These are phyloP conservation scores for Adelosebastes latens DNA, from an alignment of 2,797 vertebrate genomes.

Conservation along the genomic window DNA sequence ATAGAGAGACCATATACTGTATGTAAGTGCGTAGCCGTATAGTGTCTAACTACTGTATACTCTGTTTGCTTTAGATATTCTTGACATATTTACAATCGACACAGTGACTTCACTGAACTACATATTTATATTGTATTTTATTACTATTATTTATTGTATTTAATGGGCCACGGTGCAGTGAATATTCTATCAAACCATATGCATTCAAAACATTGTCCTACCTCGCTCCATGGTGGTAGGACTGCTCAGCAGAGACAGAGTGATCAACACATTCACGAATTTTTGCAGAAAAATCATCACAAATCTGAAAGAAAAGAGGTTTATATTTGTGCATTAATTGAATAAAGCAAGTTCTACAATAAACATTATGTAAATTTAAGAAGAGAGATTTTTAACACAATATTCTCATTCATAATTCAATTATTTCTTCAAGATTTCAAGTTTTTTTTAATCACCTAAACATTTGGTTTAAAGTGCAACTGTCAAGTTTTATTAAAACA, in stretches of 20 bases:
- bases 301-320: constrained; percentile 18
- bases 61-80: constrained; percentile 34
- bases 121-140: background rate
- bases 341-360: background rate
- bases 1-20: too few species aligned
- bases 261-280: constrained; percentile 20
- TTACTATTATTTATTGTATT: background rate
- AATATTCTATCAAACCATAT: background rate
- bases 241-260: constrained; percentile 46
- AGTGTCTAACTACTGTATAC: background rate
- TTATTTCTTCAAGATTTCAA: background rate
- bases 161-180: background rate
- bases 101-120: background rate
- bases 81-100: constrained; percentile 14
- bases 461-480: background rate
- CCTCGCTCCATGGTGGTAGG: constrained; percentile 18
- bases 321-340: background rate
- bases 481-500: background rate
- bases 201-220: constrained; percentile 7
- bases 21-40: background rate
- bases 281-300: constrained; percentile 46
- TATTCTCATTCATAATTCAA: background rate
- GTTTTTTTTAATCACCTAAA: background rate
- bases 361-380: background rate
- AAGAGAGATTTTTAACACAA: background rate